Evolutionary conservation across 2,888 invertebrate species (phyloP), one percentile per base, ranked within the genome.

Genomic region (Tetanocera ferruginea): DNA sequence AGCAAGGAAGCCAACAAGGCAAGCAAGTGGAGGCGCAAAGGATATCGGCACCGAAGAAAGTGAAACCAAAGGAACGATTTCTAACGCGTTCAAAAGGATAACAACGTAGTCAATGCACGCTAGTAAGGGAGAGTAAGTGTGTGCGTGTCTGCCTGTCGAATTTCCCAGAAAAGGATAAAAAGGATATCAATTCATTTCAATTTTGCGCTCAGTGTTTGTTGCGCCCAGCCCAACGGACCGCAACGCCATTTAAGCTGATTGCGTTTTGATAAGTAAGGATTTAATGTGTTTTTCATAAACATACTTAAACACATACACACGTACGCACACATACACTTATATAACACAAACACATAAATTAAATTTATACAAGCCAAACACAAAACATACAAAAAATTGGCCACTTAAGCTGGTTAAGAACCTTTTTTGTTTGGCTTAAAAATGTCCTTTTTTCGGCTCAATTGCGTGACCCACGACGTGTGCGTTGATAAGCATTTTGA

Each of bases 221-320:
- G n/a, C 37, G 5, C 34, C 43, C 64, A 57, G 17, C 8, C 62
- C 37, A 75, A 52, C 23, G 25, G 66, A 71, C 77, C 72, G 73
- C 78, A 69, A 72, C 70, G 70, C 67, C 75, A 81, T 83, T 83
- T 83, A 82, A 83, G 84, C 85, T 84, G 85, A 85, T 85, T 86
- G 84, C 83, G 82, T 82, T 82, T 82, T 83, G 83, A 85, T 83
- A 85, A 83, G 86, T 85, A 85, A 85, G 86, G 84, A 86, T 85
- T 86, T 86, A 85, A 86, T 86, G 85, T 82, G 83, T 85, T 86
- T 85, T 79, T 84, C 80, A 84, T 83, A 82, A 84, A 83, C 84
- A 85, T 76, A 79, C 80, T 81, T 82, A 77, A 80, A 28, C 64
- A 51, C 72, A 60, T 78, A 79, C 62, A 71, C 76, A 81, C 23